A percentile compares a stretch with the other conserved stretches of the same genome.
phyloP scores from a whole-genome alignment of 2,888 invertebrate species.

The Apantesis nais region DNA sequence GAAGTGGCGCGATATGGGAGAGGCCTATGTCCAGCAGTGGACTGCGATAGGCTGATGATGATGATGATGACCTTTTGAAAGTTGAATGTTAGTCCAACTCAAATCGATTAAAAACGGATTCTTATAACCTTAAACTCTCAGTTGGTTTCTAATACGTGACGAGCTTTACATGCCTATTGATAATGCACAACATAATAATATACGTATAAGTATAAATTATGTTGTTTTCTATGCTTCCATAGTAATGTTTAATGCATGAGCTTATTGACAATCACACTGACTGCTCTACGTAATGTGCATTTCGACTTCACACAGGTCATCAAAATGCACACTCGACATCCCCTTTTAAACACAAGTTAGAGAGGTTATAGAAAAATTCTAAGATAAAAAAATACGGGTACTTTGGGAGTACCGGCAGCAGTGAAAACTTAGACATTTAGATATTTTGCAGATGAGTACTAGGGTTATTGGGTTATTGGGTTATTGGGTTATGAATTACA shows the following conservation, averaged over 20 bases:
- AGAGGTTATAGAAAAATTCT: background rate
- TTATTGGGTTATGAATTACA: no score
- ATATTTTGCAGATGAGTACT: no score
- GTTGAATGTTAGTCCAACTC: background rate
- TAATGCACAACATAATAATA: constrained; percentile 1
- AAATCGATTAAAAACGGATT: no score
- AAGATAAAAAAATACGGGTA: background rate
- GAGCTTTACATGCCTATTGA: background rate
- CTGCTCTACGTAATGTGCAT: background rate
- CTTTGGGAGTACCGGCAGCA: no score
- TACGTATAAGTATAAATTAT: background rate
- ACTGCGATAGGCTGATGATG: no score
- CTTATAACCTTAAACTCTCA: background rate
- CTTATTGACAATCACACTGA: background rate
- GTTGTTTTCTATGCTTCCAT: background rate
- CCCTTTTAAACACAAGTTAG: background rate
- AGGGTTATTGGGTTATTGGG: no score
- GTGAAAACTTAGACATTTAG: no score
- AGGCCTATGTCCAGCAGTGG: no score
- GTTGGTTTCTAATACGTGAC: constrained; percentile 1
- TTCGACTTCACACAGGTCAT: background rate
- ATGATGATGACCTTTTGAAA: background rate
- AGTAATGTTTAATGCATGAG: constrained; percentile 1
- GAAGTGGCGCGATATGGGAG: no score
- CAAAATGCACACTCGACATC: background rate